Evolutionary conservation across 2,888 invertebrate genomes (phyloP).

Genomic region (Nomada lathburiana): DNA sequence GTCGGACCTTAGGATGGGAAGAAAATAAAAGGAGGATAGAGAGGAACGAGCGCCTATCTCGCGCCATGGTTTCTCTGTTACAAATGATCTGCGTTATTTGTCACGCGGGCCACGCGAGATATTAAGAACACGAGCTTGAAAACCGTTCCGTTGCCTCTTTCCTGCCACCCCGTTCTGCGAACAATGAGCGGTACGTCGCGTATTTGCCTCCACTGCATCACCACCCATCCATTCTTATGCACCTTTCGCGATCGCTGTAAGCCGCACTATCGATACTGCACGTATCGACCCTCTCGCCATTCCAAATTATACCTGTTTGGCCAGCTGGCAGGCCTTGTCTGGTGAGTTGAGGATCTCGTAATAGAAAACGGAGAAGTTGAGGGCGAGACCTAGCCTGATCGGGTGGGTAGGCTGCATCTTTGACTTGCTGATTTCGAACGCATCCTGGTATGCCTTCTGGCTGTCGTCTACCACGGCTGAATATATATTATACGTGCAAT

Average conservation of each 20-base stretch:
- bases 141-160: not conserved
- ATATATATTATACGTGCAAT: constrained; percentile 64
- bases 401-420: constrained; percentile 99
- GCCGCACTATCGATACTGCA: constrained; percentile 27
- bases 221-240: constrained; percentile 55
- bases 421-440: constrained; percentile 97
- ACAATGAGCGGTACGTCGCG: not conserved
- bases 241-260: constrained; percentile 58
- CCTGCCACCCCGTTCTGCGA: not conserved
- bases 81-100: not conserved
- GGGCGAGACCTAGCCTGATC: constrained; percentile 98
- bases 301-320: constrained; percentile 86
- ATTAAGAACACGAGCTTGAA: not conserved
- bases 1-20: not conserved
- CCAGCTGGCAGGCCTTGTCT: constrained; percentile 88
- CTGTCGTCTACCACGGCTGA: constrained; percentile 97
- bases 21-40: not conserved
- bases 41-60: not conserved
- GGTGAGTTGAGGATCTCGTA: constrained; percentile 90
- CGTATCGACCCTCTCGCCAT: constrained; percentile 16
- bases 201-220: constrained; percentile 61
- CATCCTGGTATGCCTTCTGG: constrained; percentile 98
- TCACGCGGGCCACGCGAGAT: not conserved
- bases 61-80: not conserved
- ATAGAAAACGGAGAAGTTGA: constrained; percentile 93